Evolutionary conservation across 2,797 vertebrate genomes (phyloP).

Genomic region (Cuculus canorus): DNA sequence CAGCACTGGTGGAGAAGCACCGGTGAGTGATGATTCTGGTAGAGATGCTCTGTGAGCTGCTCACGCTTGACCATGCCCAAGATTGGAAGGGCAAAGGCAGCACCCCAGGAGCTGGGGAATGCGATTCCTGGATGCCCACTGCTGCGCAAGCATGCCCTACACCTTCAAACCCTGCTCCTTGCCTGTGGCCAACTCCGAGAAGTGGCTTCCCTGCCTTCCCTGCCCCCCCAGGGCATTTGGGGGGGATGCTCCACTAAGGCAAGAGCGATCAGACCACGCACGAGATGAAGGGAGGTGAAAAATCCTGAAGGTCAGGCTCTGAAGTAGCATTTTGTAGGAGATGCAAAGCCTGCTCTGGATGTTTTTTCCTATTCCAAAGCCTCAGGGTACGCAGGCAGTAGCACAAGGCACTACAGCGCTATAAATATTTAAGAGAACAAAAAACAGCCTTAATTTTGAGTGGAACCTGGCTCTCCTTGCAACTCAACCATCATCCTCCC

Average conservation of each 20-base stretch:
- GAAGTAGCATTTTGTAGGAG: background rate
- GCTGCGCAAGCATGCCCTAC: accelerated
- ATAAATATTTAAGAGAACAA: background rate
- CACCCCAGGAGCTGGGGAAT: background rate
- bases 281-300: background rate
- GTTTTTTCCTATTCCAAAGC: conserved; percentile 45
- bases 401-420: background rate
- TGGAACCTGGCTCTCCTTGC: background rate
- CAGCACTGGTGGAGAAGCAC: accelerated
- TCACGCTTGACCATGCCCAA: background rate
- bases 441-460: background rate
- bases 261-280: background rate
- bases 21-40: accelerated
- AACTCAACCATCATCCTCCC: background rate
- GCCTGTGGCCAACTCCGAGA: too few species aligned
- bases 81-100: background rate
- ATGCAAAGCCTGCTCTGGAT: conserved; percentile 26
- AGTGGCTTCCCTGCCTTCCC: background rate
- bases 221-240: background rate
- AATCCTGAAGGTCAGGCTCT: background rate
- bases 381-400: conserved; percentile 22
- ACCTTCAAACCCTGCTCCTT: background rate
- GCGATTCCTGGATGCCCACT: accelerated
- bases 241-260: background rate
- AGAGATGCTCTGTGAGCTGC: background rate